These are phyloP conservation scores for Lingula anatina DNA, from an alignment of 2,888 invertebrate genomes.

Conservation along the genomic window DNA sequence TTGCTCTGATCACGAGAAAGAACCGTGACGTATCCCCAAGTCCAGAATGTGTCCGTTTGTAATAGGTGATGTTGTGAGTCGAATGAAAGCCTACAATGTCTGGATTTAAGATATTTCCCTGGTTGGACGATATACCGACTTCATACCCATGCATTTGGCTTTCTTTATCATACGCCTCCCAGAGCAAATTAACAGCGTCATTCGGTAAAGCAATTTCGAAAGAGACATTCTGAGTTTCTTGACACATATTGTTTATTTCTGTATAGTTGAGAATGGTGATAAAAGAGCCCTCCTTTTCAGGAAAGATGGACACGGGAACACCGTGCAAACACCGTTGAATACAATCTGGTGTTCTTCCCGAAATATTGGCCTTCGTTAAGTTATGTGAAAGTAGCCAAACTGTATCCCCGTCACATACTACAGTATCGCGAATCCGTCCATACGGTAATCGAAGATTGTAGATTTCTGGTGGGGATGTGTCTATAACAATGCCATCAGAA, in stretches of 20 bases:
- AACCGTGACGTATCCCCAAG: slow-evolving; percentile 11
- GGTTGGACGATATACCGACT: slow-evolving; percentile 14
- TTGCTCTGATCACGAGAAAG: slow-evolving; percentile 13
- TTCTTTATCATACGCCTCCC: slow-evolving; percentile 13
- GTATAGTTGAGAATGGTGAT: no score
- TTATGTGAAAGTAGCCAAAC: slow-evolving; percentile 11
- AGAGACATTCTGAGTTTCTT: no score
- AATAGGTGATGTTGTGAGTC: slow-evolving; percentile 10
- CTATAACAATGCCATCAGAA: slow-evolving; percentile 24
- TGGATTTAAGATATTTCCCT: slow-evolving; percentile 4
- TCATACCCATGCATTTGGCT: slow-evolving; percentile 17
- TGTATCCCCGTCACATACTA: slow-evolving; percentile 11
- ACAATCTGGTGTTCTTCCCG: no score
- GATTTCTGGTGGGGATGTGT: slow-evolving; percentile 15
- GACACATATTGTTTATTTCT: no score
- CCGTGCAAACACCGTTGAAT: no score
- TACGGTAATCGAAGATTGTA: slow-evolving; percentile 12
- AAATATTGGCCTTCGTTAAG: slow-evolving; percentile 10
- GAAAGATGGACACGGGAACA: no score
- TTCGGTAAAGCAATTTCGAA: slow-evolving; percentile 13
- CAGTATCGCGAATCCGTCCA: slow-evolving; percentile 8
- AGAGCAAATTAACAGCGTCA: slow-evolving; percentile 14
- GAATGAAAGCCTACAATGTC: slow-evolving; percentile 12
- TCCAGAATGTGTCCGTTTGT: slow-evolving; percentile 12
- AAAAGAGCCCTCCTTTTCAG: no score